These are phyloP conservation scores for Ciconia maguari DNA, from an alignment of 2,113 vertebrate species.

Conservation along the genomic window DNA sequence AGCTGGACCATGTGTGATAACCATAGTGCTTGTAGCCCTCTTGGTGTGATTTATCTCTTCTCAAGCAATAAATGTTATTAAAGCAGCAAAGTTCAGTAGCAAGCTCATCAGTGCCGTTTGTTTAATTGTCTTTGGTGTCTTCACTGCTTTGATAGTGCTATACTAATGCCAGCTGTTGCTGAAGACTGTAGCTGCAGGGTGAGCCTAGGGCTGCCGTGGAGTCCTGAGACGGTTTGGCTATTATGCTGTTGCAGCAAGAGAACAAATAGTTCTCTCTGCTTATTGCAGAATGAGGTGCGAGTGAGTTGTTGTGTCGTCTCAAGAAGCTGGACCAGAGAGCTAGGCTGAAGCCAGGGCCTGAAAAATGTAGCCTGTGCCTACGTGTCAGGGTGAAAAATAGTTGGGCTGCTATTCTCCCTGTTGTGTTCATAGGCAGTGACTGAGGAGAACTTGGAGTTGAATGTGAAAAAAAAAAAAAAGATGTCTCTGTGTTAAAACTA, in stretches of 20 bases:
- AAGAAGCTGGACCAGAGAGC: not conserved
- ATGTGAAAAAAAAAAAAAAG: too few relatives aligned
- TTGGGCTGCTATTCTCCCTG: not conserved
- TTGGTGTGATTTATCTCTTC: not conserved
- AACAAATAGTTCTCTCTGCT: constrained; percentile 34
- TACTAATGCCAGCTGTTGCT: not conserved
- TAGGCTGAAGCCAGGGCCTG: not conserved
- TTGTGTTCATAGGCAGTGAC: not conserved
- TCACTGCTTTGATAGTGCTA: not conserved
- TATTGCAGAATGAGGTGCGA: constrained; percentile 41
- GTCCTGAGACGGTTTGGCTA: not conserved
- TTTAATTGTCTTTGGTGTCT: not conserved
- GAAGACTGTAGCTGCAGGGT: not conserved
- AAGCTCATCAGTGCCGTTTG: not conserved
- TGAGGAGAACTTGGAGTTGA: not conserved
- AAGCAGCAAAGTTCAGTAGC: not conserved
- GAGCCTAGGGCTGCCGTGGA: not conserved
- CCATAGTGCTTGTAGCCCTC: not conserved
- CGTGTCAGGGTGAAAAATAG: not conserved
- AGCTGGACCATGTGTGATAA: fast-evolving
- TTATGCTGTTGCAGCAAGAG: not conserved
- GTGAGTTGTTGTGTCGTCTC: not conserved
- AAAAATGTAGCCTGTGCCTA: not conserved
- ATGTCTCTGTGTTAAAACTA: not conserved
- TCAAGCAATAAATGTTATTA: not conserved